phyloP scores from a whole-genome alignment of 1,140 invertebrate species.

The Aphelenchoides fujianensis region DNA sequence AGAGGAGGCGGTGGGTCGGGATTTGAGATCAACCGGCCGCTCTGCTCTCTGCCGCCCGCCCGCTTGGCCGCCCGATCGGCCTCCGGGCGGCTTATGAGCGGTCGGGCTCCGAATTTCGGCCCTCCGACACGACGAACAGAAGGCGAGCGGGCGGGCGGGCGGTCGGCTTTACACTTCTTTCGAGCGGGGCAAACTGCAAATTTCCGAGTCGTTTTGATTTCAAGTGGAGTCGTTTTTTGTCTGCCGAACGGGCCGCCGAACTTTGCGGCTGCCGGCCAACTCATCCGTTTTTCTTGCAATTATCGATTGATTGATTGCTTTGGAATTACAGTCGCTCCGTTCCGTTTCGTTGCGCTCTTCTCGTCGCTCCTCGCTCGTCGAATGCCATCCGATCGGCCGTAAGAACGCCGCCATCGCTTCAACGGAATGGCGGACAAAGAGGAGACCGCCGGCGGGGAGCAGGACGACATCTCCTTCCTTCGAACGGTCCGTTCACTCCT shows the following conservation, averaged over 20 bases:
- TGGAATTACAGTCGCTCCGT: neutral
- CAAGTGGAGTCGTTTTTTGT: neutral
- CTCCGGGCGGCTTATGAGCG: neutral
- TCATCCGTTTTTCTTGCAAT: too few species aligned
- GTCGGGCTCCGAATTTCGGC: neutral
- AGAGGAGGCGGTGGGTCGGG: neutral
- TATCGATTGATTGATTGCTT: neutral
- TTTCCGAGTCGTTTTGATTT: neutral
- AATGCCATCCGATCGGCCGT: neutral
- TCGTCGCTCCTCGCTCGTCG: neutral
- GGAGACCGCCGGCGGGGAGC: slow-evolving; percentile 69
- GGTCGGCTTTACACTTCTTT: neutral
- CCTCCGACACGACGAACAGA: too few species aligned
- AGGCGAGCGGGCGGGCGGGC: too few species aligned
- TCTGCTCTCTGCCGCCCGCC: neutral
- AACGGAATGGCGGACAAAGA: slow-evolving; percentile 59
- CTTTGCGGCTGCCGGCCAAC: neutral
- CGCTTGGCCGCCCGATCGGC: neutral
- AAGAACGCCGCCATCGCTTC: neutral
- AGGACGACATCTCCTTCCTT: slow-evolving; percentile 95
- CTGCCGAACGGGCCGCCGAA: neutral
- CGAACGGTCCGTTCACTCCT: slow-evolving; percentile 73
- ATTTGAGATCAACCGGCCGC: neutral
- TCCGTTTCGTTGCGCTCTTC: neutral
- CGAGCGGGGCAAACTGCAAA: neutral